Evolutionary conservation across 2,888 invertebrate genomes (phyloP).

Genomic region (Catotricha subobsoleta): DNA sequence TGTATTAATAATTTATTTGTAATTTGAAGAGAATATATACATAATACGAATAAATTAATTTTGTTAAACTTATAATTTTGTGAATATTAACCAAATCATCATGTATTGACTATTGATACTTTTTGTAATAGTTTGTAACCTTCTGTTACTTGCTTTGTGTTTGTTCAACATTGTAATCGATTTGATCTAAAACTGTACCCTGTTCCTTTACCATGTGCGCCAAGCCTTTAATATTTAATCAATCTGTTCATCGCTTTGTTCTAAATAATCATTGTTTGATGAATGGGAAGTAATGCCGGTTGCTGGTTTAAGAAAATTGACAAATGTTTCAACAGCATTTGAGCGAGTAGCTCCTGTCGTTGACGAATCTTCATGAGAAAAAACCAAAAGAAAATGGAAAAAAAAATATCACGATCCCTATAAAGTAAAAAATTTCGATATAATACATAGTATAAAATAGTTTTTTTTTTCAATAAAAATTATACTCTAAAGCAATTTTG

Average conservation of each 20-base stretch:
- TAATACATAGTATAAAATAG: no score
- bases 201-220: conserved; percentile 65
- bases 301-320: conserved; percentile 26
- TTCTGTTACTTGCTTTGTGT: conserved; percentile 75
- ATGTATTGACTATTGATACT: conserved; percentile 72
- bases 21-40: neutral
- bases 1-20: no score
- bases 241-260: conserved; percentile 35
- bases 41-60: no score
- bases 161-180: conserved; percentile 94
- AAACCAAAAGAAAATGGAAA: no score
- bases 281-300: conserved; percentile 2
- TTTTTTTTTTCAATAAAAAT: no score
- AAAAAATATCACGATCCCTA: no score
- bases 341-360: no score
- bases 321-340: conserved; percentile 23
- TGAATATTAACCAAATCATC: conserved; percentile 50
- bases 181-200: conserved; percentile 88
- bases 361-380: no score
- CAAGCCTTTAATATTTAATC: conserved; percentile 69
- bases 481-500: no score
- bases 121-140: conserved; percentile 79
- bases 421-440: no score
- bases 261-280: conserved; percentile 20
- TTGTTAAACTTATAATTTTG: conserved; percentile 21